Percentiles rank a stretch among this genome's conserved stretches.
These are phyloP conservation scores for Microtus californicus DNA, from an alignment of 2,797 vertebrate genomes.

Conservation along the genomic window DNA sequence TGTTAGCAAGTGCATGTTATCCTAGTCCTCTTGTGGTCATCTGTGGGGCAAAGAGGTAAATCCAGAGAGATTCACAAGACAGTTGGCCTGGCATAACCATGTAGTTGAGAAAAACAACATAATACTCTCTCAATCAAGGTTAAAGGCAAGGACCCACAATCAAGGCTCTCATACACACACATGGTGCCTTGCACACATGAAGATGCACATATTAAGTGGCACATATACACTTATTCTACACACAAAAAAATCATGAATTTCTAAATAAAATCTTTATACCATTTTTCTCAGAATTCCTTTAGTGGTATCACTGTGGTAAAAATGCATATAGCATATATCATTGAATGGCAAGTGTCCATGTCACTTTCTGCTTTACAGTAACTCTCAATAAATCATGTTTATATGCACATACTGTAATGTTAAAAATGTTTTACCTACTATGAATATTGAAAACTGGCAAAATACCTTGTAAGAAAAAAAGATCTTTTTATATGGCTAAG, in stretches of 20 bases:
- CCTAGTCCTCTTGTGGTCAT: no score
- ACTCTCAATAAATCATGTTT: background rate
- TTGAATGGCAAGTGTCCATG: background rate
- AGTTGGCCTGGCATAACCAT: background rate
- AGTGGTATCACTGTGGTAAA: background rate
- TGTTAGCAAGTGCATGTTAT: background rate
- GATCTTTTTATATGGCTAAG: background rate
- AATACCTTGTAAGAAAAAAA: background rate
- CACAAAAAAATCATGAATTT: background rate
- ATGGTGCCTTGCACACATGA: background rate
- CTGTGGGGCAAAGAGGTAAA: background rate
- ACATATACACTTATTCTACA: background rate
- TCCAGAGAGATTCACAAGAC: no score
- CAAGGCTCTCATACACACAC: background rate
- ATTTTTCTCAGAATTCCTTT: background rate
- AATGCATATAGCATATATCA: background rate
- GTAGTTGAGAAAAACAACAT: background rate
- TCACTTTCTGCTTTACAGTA: background rate
- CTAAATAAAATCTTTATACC: background rate
- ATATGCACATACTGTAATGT: background rate
- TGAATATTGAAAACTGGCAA: background rate
- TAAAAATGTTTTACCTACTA: background rate
- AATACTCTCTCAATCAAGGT: background rate
- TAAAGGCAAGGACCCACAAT: background rate
- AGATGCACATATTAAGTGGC: no score